These are phyloP conservation scores for Amblyjoppa fuscipennis DNA, from an alignment of 2,888 invertebrate genomes.

Conservation along the genomic window DNA sequence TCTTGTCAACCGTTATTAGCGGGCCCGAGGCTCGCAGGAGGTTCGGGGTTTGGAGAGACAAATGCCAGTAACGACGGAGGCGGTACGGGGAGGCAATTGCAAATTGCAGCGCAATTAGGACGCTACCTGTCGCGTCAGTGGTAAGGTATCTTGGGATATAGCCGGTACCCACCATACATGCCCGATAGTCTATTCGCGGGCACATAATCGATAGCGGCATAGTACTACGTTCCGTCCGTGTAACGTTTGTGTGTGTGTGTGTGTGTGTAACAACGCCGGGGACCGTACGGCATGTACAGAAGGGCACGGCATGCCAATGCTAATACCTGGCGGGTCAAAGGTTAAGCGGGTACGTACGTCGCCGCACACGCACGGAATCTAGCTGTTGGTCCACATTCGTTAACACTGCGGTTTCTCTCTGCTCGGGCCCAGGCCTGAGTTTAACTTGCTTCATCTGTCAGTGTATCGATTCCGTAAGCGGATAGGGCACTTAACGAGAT, in stretches of 20 bases:
- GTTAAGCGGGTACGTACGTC: constrained; percentile 53
- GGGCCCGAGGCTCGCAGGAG: constrained; percentile 12
- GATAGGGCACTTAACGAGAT: not conserved
- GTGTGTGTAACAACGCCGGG: constrained; percentile 25
- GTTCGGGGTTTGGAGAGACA: constrained; percentile 53
- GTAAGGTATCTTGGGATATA: constrained; percentile 56
- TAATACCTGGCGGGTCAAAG: constrained; percentile 62
- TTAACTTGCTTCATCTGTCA: constrained; percentile 23
- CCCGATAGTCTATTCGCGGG: constrained; percentile 42
- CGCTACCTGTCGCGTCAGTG: constrained; percentile 64
- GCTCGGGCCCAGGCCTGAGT: not conserved
- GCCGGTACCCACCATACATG: constrained; percentile 16
- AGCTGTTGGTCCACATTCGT: constrained; percentile 57
- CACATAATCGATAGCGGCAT: constrained; percentile 35
- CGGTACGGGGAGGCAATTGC: constrained; percentile 46
- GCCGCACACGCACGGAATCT: constrained; percentile 45
- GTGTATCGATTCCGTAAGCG: not conserved
- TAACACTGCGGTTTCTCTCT: constrained; percentile 54
- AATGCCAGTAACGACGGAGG: constrained; percentile 62
- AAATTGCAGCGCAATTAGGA: constrained; percentile 67
- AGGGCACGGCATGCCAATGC: constrained; percentile 47
- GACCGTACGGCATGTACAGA: constrained; percentile 28
- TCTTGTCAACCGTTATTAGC: constrained; percentile 20
- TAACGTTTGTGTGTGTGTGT: constrained; percentile 32
- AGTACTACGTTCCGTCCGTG: constrained; percentile 31